Percentiles rank a stretch among this genome's conserved stretches.
Conservation (phyloP, 1,140 invertebrate genomes). For the Diorhabda elongata region DNA sequence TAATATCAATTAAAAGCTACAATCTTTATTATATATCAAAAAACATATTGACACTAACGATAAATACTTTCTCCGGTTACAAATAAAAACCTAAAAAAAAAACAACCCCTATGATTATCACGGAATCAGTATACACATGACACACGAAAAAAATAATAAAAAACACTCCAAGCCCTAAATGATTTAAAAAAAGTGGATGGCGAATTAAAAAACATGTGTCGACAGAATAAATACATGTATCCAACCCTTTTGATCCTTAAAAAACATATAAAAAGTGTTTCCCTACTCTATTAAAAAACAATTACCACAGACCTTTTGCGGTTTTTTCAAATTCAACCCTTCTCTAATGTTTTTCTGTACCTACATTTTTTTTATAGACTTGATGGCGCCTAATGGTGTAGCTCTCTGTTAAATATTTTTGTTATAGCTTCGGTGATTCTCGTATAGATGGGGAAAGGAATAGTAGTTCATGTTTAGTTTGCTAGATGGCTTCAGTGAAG, state of each 20-base stretch:
- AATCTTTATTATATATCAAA: too few species aligned
- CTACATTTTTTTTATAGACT: too few species aligned
- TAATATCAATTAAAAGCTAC: too few species aligned
- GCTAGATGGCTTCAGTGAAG: too few species aligned
- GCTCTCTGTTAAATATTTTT: too few species aligned
- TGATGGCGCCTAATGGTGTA: too few species aligned
- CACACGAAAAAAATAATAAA: conserved; percentile 18
- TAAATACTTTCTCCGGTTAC: background rate
- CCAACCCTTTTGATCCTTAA: conserved; percentile 8
- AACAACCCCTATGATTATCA: background rate
- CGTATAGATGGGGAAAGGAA: too few species aligned
- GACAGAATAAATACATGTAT: conserved; percentile 30
- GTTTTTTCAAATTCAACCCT: conserved; percentile 31
- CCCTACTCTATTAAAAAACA: conserved; percentile 34
- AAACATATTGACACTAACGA: too few species aligned
- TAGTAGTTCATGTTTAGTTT: too few species aligned
- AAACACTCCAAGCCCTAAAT: conserved; percentile 17
- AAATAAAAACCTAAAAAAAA: conserved; percentile 5
- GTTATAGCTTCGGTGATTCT: too few species aligned
- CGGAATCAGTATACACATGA: conserved; percentile 3
- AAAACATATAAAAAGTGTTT: conserved; percentile 26
- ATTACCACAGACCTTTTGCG: conserved; percentile 32
- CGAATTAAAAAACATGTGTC: conserved; percentile 33
- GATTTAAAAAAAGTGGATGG: conserved; percentile 22
- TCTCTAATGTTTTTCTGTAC: background rate